Evolutionary conservation across 1,140 invertebrate species (phyloP).

Genomic region (Cryptotermes secundus): DNA sequence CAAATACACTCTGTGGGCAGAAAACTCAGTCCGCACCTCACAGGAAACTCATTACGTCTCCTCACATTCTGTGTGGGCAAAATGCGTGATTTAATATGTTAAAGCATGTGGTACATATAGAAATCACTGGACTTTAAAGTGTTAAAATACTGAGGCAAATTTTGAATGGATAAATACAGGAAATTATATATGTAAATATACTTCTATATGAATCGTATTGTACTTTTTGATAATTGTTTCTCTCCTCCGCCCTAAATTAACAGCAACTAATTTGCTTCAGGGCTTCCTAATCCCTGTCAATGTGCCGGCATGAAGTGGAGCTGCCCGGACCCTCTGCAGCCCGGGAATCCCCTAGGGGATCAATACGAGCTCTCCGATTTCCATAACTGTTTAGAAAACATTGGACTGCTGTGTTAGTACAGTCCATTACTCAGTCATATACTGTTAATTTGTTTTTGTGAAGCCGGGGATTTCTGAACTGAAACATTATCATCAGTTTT

Average conservation of each 20-base stretch:
- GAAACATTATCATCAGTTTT: not conserved
- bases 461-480: not conserved
- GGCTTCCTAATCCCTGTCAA: not conserved
- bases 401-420: not conserved
- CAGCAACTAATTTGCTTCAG: not conserved
- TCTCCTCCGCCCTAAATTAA: not conserved
- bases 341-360: conserved; percentile 5
- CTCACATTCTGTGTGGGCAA: no score
- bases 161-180: no score
- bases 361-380: conserved; percentile 10
- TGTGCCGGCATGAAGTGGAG: not conserved
- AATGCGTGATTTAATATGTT: no score
- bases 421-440: not conserved
- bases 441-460: not conserved
- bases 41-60: no score
- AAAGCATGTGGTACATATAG: no score
- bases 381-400: conserved; percentile 19
- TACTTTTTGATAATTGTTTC: no score
- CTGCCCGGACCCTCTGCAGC: not conserved
- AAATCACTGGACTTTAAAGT: no score
- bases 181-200: no score
- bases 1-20: no score
- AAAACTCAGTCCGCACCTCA: no score
- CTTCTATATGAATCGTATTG: no score
- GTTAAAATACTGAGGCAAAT: no score